These are phyloP conservation scores for Cheirogaleus medius DNA, from an alignment of 2,113 vertebrate genomes.

Conservation along the genomic window DNA sequence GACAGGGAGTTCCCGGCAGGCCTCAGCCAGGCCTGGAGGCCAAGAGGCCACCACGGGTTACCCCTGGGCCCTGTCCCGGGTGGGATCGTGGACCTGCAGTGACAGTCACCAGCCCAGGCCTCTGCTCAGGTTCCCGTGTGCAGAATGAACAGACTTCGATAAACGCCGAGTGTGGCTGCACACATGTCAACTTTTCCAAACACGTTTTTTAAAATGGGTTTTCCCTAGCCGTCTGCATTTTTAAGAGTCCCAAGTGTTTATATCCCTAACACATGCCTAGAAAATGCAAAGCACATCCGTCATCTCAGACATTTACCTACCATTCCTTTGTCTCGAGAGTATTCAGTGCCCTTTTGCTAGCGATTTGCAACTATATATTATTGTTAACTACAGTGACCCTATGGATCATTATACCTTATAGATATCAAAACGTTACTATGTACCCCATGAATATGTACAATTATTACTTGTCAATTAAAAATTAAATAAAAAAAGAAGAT, in stretches of 20 bases:
- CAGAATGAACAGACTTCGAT: neutral
- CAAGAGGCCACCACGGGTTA: neutral
- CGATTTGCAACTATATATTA: too few relatives aligned
- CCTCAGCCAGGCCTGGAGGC: neutral
- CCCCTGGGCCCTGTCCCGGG: neutral
- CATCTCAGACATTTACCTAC: neutral
- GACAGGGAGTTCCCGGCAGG: neutral
- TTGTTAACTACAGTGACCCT: too few relatives aligned
- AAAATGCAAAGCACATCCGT: neutral
- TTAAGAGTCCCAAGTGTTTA: too few relatives aligned
- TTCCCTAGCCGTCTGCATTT: neutral
- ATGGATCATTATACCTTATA: too few relatives aligned
- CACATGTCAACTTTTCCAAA: fast-evolving
- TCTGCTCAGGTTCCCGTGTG: fast-evolving
- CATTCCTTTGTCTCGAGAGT: neutral
- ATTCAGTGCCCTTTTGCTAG: neutral
- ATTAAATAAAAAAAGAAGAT: neutral
- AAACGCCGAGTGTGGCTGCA: neutral
- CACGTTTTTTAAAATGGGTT: neutral
- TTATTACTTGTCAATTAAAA: neutral
- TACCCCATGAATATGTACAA: neutral
- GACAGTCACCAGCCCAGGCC: fast-evolving
- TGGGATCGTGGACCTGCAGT: fast-evolving
- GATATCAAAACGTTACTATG: neutral
- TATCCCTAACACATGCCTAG: fast-evolving